phyloP scores from a whole-genome alignment of 2,797 vertebrate genomes.

The Pampus argenteus region DNA sequence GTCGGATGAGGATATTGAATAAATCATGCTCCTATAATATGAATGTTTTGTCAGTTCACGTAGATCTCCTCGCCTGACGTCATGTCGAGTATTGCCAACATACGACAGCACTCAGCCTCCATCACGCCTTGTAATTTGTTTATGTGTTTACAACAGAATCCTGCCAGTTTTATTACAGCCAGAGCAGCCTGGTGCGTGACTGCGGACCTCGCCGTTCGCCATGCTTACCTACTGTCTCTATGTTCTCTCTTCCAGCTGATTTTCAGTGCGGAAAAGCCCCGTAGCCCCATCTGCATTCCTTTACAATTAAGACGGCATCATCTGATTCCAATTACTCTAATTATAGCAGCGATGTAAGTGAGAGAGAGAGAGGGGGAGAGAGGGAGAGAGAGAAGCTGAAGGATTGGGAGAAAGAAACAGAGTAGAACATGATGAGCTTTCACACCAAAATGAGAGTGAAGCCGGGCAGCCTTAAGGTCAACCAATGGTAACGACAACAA shows the following conservation, averaged over 20 bases:
- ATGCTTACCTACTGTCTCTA: slow-evolving; percentile 51
- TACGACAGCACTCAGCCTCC: slow-evolving; percentile 25
- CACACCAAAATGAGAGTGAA: slow-evolving; percentile 59
- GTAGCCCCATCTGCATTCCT: slow-evolving; percentile 82
- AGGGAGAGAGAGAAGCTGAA: slow-evolving; percentile 20
- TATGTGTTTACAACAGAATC: slow-evolving; percentile 46
- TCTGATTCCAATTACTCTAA: slow-evolving; percentile 86
- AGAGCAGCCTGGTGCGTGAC: slow-evolving; percentile 61
- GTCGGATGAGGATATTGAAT: slow-evolving; percentile 46
- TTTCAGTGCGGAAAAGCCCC: slow-evolving; percentile 76
- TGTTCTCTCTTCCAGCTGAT: slow-evolving; percentile 72
- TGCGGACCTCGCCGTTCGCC: slow-evolving; percentile 48
- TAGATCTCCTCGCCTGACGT: slow-evolving; percentile 48
- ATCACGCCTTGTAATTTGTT: slow-evolving; percentile 49
- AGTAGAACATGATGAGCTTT: slow-evolving; percentile 51
- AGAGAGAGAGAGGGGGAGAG: slow-evolving; percentile 35
- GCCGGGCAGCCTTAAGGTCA: slow-evolving; percentile 61
- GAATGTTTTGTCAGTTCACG: slow-evolving; percentile 15
- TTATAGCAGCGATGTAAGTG: slow-evolving; percentile 79
- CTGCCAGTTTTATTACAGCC: slow-evolving; percentile 57
- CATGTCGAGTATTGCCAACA: slow-evolving; percentile 18
- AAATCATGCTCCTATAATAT: slow-evolving; percentile 55
- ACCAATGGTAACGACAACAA: slow-evolving; percentile 63
- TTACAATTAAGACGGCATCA: slow-evolving; percentile 85
- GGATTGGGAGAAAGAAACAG: slow-evolving; percentile 8